A percentile compares a stretch with the other conserved stretches of the same genome.
Evolutionary conservation across 35 echinoderm and acorn worm species (phyloP).

Genomic region (Heliocidaris erythrogramma): DNA sequence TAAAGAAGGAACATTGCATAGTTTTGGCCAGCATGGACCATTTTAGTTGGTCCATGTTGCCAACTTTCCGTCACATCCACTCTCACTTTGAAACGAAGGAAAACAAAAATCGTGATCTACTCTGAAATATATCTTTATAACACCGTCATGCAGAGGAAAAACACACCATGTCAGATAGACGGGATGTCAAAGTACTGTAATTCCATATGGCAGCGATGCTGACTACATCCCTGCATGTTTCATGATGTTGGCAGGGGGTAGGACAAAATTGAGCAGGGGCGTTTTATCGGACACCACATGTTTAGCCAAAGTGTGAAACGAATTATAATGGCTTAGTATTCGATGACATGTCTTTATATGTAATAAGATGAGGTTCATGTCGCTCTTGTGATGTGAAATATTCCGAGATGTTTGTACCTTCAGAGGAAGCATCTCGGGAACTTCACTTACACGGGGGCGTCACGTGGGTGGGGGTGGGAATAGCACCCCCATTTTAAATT

Average conservation of each 20-base stretch:
- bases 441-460: no score
- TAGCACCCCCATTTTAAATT: no score
- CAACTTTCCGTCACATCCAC: no score
- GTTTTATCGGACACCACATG: background rate
- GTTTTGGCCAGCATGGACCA: no score
- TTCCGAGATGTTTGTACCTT: background rate
- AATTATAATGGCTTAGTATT: background rate
- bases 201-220: background rate
- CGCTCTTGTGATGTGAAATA: background rate
- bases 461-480: no score
- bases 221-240: background rate
- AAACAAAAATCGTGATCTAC: background rate
- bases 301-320: background rate
- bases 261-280: background rate
- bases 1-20: no score
- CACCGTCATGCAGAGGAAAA: background rate
- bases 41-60: no score
- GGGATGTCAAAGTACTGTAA: background rate
- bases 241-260: background rate
- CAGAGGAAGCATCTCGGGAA: background rate
- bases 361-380: background rate
- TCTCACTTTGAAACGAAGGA: background rate
- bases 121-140: background rate
- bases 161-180: background rate
- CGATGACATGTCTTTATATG: background rate